Evolutionary conservation across 2,797 vertebrate genomes (phyloP).

Genomic region (Falco naumanni): DNA sequence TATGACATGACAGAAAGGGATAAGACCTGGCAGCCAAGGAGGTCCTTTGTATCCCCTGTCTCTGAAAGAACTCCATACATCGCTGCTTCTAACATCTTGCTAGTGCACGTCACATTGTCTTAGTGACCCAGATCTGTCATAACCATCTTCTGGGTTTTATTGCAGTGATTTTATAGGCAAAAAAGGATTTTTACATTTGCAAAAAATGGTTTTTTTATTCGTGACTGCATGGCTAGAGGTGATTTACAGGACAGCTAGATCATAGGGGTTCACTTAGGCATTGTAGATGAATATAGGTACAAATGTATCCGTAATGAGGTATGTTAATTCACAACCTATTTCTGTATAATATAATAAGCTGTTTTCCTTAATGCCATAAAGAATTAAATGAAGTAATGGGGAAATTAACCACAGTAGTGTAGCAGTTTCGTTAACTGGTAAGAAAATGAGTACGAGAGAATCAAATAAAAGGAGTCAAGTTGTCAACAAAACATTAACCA

Average conservation of each 20-base stretch:
- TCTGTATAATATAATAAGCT: not conserved
- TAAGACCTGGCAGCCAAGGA: not conserved
- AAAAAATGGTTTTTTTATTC: not conserved
- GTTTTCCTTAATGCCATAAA: not conserved
- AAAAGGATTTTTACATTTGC: not conserved
- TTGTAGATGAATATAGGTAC: not conserved
- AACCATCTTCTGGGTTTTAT: not conserved
- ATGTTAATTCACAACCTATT: not conserved
- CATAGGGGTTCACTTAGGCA: not conserved
- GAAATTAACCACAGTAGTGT: not conserved
- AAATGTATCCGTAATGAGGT: not conserved
- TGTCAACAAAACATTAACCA: not conserved
- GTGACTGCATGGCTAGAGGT: not conserved
- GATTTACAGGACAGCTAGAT: not conserved
- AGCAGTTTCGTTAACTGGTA: not conserved
- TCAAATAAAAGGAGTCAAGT: not conserved
- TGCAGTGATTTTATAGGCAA: not conserved
- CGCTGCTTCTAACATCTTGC: not conserved
- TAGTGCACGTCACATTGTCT: slow-evolving; percentile 10
- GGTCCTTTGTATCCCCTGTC: not conserved
- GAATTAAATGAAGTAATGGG: not conserved
- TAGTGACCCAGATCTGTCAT: slow-evolving; percentile 53
- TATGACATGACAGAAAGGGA: not conserved
- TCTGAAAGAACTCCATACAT: not conserved
- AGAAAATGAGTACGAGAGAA: not conserved